Conservation (phyloP, 2,888 invertebrate species). For the Merodon equestris region DNA sequence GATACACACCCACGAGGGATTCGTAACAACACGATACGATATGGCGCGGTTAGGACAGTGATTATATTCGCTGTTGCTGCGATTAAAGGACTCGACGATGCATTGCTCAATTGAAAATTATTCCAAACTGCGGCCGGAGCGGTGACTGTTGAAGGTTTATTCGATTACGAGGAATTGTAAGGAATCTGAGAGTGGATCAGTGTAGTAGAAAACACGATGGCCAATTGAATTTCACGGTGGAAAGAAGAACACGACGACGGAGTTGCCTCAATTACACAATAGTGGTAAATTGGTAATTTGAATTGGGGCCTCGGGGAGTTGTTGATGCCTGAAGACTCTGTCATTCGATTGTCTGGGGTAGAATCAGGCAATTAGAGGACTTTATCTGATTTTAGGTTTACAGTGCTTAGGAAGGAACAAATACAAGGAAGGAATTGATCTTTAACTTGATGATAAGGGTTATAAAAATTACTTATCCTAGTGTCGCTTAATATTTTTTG, state of each 20-base stretch:
- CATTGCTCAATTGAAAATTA: constrained; percentile 59
- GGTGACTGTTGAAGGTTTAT: constrained; percentile 22
- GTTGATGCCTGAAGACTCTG: constrained; percentile 13
- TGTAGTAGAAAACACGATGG: constrained; percentile 14
- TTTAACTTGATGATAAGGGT: too few relatives aligned
- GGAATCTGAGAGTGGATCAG: neutral
- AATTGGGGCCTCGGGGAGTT: constrained; percentile 30
- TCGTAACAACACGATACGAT: constrained; percentile 25
- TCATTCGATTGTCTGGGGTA: constrained; percentile 32
- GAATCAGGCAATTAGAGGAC: constrained; percentile 36
- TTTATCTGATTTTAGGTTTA: constrained; percentile 39
- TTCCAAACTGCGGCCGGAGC: constrained; percentile 8
- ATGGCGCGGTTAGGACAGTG: constrained; percentile 28
- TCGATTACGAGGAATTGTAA: constrained; percentile 45
- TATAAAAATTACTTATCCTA: too few relatives aligned
- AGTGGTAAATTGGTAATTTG: constrained; percentile 60
- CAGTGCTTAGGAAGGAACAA: too few relatives aligned
- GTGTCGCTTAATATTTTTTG: too few relatives aligned
- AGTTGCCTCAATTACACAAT: constrained; percentile 61
- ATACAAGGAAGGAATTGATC: too few relatives aligned
- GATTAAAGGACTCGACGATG: constrained; percentile 66
- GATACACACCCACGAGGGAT: constrained; percentile 3
- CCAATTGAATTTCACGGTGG: constrained; percentile 59
- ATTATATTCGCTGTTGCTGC: constrained; percentile 35
- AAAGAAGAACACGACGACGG: constrained; percentile 50